Evolutionary conservation across 1,140 invertebrate species (phyloP), one percentile per base, ranked within the genome.

Genomic region (Danaus plexippus): DNA sequence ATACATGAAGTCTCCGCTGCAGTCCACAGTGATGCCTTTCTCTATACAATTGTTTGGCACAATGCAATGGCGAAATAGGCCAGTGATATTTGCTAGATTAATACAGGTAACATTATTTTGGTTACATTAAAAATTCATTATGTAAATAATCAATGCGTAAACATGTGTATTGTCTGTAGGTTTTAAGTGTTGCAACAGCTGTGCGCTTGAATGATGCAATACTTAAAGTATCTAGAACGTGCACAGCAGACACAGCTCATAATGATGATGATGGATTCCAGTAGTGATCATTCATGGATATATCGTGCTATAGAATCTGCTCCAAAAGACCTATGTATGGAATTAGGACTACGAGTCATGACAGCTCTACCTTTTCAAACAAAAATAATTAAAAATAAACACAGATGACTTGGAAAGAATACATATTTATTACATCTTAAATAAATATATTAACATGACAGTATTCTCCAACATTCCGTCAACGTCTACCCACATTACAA

Each of bases 361-460:
- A 32, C 1, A 32, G 7, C 22, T 22, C 5, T 32, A 32, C 22
- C 22, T 32, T 32, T 7, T 32, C 22, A 32, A 32, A 32, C 22
- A 32, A 32, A 32, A 32, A 8, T 8, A 32, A 6, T 32, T 32
- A 32, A 32, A 32, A 32, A 8, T 32, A 32, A 32, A 32, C 22
- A 32, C 22, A 32, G 9, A 32, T 47, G 54, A 45, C 54, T 63
- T 61, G 54, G 71, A 77, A 82, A 78, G 73, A 75, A 76, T 77
- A 74, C 72, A 79, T 73, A 74, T 81, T 77, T 82, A 78, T 80
- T 83, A 72, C 58, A 71, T 71, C 75, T 79, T 76, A 79, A 76
- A 77, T 77, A 83, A 83, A 80, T 79, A 80, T 67, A 75, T 62
- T 71, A 79, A 79, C 70, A 77, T 75, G 66, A 73, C 61, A 66